These are phyloP conservation scores for Meiosimyza platycephala DNA, from an alignment of 2,888 invertebrate genomes.

Conservation along the genomic window DNA sequence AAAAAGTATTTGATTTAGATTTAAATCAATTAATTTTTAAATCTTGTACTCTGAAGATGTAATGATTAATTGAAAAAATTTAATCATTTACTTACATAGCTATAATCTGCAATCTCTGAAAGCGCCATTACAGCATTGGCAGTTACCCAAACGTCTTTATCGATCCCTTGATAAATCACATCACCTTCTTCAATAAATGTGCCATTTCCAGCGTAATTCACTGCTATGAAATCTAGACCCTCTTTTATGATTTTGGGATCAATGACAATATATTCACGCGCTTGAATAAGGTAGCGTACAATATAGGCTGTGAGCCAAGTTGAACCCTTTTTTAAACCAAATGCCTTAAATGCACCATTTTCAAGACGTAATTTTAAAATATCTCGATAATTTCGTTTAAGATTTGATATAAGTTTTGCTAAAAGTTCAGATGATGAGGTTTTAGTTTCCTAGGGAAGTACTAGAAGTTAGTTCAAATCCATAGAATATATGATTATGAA, in stretches of 20 bases:
- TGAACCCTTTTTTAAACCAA: constrained; percentile 77
- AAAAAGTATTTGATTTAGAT: too few relatives aligned
- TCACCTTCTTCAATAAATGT: constrained; percentile 83
- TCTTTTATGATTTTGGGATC: constrained; percentile 75
- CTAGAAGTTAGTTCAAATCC: background rate
- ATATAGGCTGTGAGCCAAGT: constrained; percentile 88
- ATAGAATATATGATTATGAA: background rate
- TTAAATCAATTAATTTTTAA: too few relatives aligned
- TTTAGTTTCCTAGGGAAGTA: constrained; percentile 58
- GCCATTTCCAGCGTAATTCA: constrained; percentile 78
- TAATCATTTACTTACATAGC: too few relatives aligned
- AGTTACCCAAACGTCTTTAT: constrained; percentile 77
- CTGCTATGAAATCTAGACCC: constrained; percentile 77
- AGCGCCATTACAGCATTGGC: constrained; percentile 81
- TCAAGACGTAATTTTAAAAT: constrained; percentile 85
- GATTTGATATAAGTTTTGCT: constrained; percentile 69
- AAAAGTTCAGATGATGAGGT: constrained; percentile 76
- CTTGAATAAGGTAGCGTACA: constrained; percentile 78
- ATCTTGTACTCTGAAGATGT: too few relatives aligned
- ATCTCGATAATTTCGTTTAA: constrained; percentile 90
- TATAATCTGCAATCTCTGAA: constrained; percentile 68
- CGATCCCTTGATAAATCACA: constrained; percentile 76
- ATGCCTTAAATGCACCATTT: constrained; percentile 92
- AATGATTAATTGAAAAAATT: too few relatives aligned
- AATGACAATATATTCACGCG: constrained; percentile 75